Evolutionary conservation across 2,113 vertebrate species (phyloP).

Genomic region (Isichthys henryi): DNA sequence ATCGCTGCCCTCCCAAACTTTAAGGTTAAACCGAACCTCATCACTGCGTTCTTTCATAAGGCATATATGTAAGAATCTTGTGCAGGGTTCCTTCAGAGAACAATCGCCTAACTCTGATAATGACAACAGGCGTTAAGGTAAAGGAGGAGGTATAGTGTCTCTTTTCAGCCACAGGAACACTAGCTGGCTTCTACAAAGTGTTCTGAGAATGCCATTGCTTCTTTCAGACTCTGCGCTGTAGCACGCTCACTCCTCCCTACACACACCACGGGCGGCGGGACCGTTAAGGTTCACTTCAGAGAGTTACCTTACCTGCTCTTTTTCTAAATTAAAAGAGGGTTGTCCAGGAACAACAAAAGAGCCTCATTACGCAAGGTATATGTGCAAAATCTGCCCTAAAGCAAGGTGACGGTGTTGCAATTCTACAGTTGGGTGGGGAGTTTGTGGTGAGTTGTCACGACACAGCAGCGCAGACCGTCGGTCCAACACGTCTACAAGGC

Average conservation of each 20-base stretch:
- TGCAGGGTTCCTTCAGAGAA: conserved; percentile 50
- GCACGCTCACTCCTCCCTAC: neutral
- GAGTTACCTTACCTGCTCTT: conserved; percentile 44
- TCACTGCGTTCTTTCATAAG: conserved; percentile 45
- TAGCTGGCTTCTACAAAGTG: neutral
- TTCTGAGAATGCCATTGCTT: neutral
- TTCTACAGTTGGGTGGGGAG: conserved; percentile 46
- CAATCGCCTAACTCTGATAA: conserved; percentile 38
- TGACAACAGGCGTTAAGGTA: conserved; percentile 42
- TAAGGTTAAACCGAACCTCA: neutral
- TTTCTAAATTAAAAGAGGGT: conserved; percentile 57
- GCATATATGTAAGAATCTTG: conserved; percentile 51
- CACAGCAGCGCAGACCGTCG: conserved; percentile 78
- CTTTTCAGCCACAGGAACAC: conserved; percentile 1
- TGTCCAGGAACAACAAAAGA: conserved; percentile 71
- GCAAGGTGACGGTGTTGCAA: conserved; percentile 68
- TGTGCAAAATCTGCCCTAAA: conserved; percentile 94
- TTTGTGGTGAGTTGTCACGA: conserved; percentile 15
- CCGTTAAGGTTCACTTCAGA: conserved; percentile 49
- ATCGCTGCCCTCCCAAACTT: neutral
- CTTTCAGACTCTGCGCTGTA: neutral
- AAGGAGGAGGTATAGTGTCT: neutral
- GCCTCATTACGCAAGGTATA: conserved; percentile 63
- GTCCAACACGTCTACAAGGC: conserved; percentile 94
- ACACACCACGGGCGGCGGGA: neutral